Conservation (phyloP, 2,888 invertebrate species). For the Andrena flavipes region DNA sequence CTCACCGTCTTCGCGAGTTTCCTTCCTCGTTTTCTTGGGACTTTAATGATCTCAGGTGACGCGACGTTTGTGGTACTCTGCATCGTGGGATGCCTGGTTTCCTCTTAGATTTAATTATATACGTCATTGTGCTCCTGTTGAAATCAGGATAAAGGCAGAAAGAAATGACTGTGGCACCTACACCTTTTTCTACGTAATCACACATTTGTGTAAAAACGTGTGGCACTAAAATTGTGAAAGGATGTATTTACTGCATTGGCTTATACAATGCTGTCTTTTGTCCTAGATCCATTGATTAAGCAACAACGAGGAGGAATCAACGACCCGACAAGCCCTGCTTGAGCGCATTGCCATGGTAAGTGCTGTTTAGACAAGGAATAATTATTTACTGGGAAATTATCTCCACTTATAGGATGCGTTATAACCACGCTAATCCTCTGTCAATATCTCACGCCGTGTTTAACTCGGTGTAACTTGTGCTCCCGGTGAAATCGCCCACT, state of each 20-base stretch:
- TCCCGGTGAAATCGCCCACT: constrained; percentile 28
- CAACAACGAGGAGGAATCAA: not conserved
- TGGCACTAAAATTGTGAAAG: too few relatives aligned
- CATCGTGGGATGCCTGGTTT: too few relatives aligned
- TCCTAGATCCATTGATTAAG: not conserved
- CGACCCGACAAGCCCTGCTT: not conserved
- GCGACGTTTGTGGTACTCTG: too few relatives aligned
- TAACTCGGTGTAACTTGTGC: constrained; percentile 36
- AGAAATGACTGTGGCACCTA: too few relatives aligned
- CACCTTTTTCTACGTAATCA: too few relatives aligned
- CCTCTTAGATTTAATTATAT: too few relatives aligned
- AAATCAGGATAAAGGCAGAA: too few relatives aligned
- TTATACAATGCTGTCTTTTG: not conserved
- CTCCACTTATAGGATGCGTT: constrained; percentile 30
- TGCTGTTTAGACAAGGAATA: not conserved
- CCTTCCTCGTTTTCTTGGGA: not conserved
- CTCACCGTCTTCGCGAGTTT: not conserved
- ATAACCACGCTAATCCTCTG: constrained; percentile 43
- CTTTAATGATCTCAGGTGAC: too few relatives aligned
- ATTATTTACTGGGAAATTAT: constrained; percentile 19
- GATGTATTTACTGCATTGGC: too few relatives aligned
- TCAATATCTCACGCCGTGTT: constrained; percentile 33
- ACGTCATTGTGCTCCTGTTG: too few relatives aligned
- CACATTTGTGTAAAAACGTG: too few relatives aligned
- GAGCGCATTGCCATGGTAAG: constrained; percentile 7